Percentiles rank a stretch among this genome's conserved stretches.
Conservation (phyloP, 2,113 vertebrate genomes). For the Reinhardtius hippoglossoides region DNA sequence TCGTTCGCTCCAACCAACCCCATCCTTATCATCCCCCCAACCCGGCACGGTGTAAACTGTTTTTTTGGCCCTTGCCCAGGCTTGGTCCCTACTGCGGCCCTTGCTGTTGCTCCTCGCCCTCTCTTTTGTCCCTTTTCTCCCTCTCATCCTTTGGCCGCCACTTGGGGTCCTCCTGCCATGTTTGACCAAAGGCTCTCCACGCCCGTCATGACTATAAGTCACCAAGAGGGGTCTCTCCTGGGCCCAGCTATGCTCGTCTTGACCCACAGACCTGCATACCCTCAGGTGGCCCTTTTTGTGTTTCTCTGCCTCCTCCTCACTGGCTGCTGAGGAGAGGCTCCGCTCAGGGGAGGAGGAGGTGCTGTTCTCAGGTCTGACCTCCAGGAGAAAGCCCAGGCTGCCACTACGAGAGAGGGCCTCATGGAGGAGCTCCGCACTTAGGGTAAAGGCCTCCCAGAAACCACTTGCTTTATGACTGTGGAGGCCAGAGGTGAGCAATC, state of each 20-base stretch:
- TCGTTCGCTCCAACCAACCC: conserved; percentile 62
- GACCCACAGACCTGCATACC: conserved; percentile 79
- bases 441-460: conserved; percentile 83
- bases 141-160: conserved; percentile 59
- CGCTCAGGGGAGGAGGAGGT: conserved; percentile 42
- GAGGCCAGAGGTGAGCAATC: conserved; percentile 56
- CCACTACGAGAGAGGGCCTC: conserved; percentile 45
- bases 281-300: conserved; percentile 71
- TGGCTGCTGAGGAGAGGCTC: conserved; percentile 22
- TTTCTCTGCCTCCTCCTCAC: conserved; percentile 30
- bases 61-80: conserved; percentile 46
- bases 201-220: conserved; percentile 85
- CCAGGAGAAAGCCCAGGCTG: conserved; percentile 79
- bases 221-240: conserved; percentile 85
- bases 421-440: conserved; percentile 76
- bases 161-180: conserved; percentile 65
- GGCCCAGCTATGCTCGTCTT: conserved; percentile 84
- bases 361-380: conserved; percentile 74
- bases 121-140: conserved; percentile 67
- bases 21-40: conserved; percentile 56
- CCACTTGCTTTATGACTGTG: conserved; percentile 28
- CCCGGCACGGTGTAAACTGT: conserved; percentile 35
- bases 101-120: conserved; percentile 66
- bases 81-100: conserved; percentile 57
- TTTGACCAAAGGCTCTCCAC: conserved; percentile 78